Base-by-base conservation (phyloP, 2,113 vertebrate genomes). In the Protobothrops mucrosquamatus region DNA sequence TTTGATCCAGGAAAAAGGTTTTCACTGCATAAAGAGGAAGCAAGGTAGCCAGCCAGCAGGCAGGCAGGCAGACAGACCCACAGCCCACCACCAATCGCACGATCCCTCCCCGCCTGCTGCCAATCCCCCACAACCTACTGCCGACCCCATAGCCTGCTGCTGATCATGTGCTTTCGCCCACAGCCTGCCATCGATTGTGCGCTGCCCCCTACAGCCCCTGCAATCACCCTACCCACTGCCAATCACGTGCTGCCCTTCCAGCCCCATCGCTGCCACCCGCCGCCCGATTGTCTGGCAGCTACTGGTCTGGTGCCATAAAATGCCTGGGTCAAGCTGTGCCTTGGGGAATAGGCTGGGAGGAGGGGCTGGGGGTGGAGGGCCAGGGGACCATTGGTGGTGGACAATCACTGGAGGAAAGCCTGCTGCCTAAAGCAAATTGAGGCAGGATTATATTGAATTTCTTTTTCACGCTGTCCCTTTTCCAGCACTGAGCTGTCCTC, bases 11-110 rank as follows among this genome's bases (percentile, higher is more conserved):
- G 7, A 46, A 39, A 93, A 55, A 14, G 14, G 1, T 64, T 90
- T 93, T 52, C 51, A 56, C 74, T 29, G 74, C 92, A 90, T 34
- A 59, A 3, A 23, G 85, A 90, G 90, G 56, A 74, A 93, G 93
- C 1, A 22, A 46, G 87, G 87, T 59, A 57, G 2, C 26, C 9
- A 22, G 43, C n/a, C n/a, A 52, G 11, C 10, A 12, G 26, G 59
- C 59, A 12, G 59, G 54, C n/a, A 23, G 26, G 59, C 59, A 12
- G 59, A 43, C n/a, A 23, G 20, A 48, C 51, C 15, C 29, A n/a
- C 61, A 69, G 29, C 61, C 61, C 29, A 14, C 29, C n/a, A 29
- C 61, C 12, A 69, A 69, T 69, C 2, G 29, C 9, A 10, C 0
- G 4, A 26, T 64, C 4, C 26, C 1, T 1, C 4, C 26, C 24